Conservation (phyloP, 1,140 invertebrate species). For the Brachionus calyciflorus region DNA sequence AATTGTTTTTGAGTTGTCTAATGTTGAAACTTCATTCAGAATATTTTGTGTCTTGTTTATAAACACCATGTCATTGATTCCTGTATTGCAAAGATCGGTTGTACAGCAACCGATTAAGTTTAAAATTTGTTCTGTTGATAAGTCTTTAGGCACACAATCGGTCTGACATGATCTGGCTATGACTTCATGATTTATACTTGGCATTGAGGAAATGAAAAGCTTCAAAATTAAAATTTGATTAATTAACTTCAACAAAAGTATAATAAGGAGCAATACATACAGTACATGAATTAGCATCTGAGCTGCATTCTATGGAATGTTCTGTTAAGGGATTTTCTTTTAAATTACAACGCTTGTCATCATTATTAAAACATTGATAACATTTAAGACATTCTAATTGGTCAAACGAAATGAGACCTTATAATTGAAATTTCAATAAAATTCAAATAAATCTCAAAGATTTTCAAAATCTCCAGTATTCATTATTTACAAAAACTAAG, state of each 20-base stretch:
- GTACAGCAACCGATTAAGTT: not conserved
- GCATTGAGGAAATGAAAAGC: not conserved
- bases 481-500: no score
- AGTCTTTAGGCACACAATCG: not conserved
- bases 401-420: not conserved
- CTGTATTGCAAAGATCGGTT: not conserved
- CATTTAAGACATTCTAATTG: not conserved
- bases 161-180: not conserved
- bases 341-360: not conserved
- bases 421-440: not conserved
- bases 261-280: not conserved
- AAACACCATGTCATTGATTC: not conserved
- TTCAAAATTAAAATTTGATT: not conserved
- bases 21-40: no score
- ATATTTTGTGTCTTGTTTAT: not conserved
- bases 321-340: not conserved
- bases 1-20: no score
- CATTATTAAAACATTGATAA: slow-evolving; percentile 3
- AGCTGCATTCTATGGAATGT: not conserved
- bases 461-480: no score
- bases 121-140: not conserved
- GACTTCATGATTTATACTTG: not conserved
- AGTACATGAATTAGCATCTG: not conserved
- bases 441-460: not conserved
- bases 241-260: not conserved